Base-by-base conservation (phyloP, 2,797 vertebrate species). In the Acestrorhynchus altus region DNA sequence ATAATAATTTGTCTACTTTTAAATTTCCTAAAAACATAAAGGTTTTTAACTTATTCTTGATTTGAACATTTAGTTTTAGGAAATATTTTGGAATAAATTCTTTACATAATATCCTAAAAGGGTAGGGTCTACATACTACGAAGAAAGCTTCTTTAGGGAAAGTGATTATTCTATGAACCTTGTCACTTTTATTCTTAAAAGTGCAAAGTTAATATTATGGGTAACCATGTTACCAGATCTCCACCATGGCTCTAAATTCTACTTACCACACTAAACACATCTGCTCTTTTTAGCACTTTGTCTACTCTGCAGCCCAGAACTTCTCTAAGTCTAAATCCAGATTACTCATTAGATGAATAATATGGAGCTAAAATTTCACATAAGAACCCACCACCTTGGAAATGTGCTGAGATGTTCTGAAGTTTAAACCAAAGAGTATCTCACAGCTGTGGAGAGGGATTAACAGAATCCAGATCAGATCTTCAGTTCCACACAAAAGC, bases 401-500 rank as follows among this genome's bases (percentile, higher is more conserved):
- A 49, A 49, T 26, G 44, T 49, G 44, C 35, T 69, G 46, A 78
- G 42, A 40, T 61, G 60, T 61, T 11, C 31, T 35, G 57, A 11
- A 39, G 44, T 52, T 80, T 75, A 56, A 69, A 56, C 26, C 42
- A 74, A 40, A 44, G 83, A 86, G 86, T 88, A 85, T 81, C 69
- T 59, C 81, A 20, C 20, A 75, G 56, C 75, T 85, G 84, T 87
- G 85, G 87, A 86, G 89, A 85, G 82, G 89, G 90, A 92, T 93
- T 94, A 93, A 86, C 82, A 85, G 87, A 88, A 91, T 91, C 88
- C 73, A 52, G 89, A 89, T 86, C 88, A 83, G 74, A 88, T 91
- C 89, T 92, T 91, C 87, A 91, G 87, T 89, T 78, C 88, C 86
- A 89, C 63, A 94, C 91, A 92, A 92, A 93, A 82, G 83, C 88